A percentile compares a stretch with the other conserved stretches of the same genome.
phyloP scores from a whole-genome alignment of 1,140 invertebrate genomes.

The Zaprionus africanus region DNA sequence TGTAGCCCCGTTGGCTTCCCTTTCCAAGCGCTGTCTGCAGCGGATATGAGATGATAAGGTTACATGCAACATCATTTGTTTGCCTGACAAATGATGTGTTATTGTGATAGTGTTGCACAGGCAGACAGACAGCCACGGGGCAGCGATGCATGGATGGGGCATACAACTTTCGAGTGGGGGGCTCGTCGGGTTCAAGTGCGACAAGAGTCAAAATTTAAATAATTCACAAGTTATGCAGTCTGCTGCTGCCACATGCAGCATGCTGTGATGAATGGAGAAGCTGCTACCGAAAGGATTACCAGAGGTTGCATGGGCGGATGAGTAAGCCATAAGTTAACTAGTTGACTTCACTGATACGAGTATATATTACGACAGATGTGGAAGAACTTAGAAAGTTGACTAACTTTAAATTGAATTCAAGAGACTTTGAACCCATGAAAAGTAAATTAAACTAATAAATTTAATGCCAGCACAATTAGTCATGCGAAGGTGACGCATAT shows the following conservation, averaged over 20 bases:
- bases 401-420: neutral
- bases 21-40: constrained; percentile 53
- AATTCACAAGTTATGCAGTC: constrained; percentile 50
- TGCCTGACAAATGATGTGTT: constrained; percentile 81
- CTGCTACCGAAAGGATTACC: constrained; percentile 50
- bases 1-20: neutral
- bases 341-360: neutral
- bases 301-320: neutral
- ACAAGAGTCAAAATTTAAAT: constrained; percentile 70
- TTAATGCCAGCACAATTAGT: neutral
- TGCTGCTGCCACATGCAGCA: constrained; percentile 10
- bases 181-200: constrained; percentile 62
- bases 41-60: constrained; percentile 82
- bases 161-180: constrained; percentile 65
- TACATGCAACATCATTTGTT: constrained; percentile 83
- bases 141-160: constrained; percentile 35
- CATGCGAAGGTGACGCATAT: constrained; percentile 25
- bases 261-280: constrained; percentile 44
- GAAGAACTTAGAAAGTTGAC: neutral
- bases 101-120: constrained; percentile 70
- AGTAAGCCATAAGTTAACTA: neutral
- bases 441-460: neutral
- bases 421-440: neutral
- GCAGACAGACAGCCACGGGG: neutral
- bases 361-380: neutral